Conservation (phyloP, 2,888 invertebrate species). For the Hypselothyrea guttata region DNA sequence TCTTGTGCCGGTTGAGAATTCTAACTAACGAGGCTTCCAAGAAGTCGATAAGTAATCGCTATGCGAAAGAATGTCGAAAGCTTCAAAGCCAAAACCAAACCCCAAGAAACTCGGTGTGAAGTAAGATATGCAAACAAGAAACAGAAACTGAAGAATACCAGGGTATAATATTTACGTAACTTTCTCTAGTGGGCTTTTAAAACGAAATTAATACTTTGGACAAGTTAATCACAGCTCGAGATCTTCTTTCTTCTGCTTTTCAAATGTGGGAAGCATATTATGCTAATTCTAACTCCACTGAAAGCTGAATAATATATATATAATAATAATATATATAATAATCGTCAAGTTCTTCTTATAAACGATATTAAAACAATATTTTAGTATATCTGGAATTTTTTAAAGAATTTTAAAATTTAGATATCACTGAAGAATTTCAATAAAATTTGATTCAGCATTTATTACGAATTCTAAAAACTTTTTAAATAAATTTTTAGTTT, state of each 20-base stretch:
- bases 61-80: conserved; percentile 41
- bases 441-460: too few species aligned
- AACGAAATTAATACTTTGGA: conserved; percentile 8
- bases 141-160: background rate
- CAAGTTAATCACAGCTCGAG: background rate
- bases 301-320: too few species aligned
- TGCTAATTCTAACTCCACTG: background rate
- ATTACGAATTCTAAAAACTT: too few species aligned
- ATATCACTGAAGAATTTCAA: too few species aligned
- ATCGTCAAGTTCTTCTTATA: too few species aligned
- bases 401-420: too few species aligned
- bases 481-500: too few species aligned
- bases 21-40: conserved; percentile 11
- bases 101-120: background rate
- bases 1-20: too few species aligned
- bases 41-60: conserved; percentile 31
- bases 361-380: too few species aligned
- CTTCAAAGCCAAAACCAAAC: background rate
- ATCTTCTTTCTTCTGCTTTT: too few species aligned
- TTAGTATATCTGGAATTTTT: too few species aligned
- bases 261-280: background rate
- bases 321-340: too few species aligned
- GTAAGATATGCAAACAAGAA: background rate
- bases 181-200: conserved; percentile 1
- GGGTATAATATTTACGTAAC: conserved; percentile 21